Evolutionary conservation across 2,113 vertebrate genomes (phyloP).

Genomic region (Cololabis saira): DNA sequence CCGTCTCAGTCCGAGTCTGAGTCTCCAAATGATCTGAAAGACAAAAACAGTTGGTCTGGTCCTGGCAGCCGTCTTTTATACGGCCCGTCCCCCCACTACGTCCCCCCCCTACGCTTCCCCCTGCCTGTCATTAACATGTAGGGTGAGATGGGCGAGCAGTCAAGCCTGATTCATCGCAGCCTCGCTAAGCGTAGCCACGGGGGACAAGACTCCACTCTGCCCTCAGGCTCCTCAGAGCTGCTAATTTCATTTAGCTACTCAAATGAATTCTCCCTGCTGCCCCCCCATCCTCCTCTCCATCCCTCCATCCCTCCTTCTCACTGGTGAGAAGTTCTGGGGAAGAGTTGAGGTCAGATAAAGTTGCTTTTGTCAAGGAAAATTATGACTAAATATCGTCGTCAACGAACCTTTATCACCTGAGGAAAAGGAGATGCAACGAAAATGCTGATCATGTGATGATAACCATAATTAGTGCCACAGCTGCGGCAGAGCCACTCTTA

Average conservation of each 20-base stretch:
- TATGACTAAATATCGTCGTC: no score
- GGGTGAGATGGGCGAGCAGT: slow-evolving; percentile 73
- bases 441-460: no score
- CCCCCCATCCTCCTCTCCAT: background rate
- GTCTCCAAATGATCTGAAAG: background rate
- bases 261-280: slow-evolving; percentile 74
- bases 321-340: slow-evolving; percentile 11
- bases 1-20: no score
- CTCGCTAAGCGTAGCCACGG: slow-evolving; percentile 83
- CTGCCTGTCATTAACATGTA: slow-evolving; percentile 53
- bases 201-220: slow-evolving; percentile 85
- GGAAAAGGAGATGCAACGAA: no score
- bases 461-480: no score
- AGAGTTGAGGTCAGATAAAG: slow-evolving; percentile 22
- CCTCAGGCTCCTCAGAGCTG: slow-evolving; percentile 83
- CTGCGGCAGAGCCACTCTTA: no score
- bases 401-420: no score
- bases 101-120: slow-evolving; percentile 13
- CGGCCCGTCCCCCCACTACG: slow-evolving; percentile 19
- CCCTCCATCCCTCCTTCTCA: background rate
- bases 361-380: no score
- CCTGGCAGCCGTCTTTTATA: slow-evolving; percentile 63
- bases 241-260: slow-evolving; percentile 86
- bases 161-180: slow-evolving; percentile 77
- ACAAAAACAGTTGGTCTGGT: background rate